Evolutionary conservation across 2,113 vertebrate species (phyloP).

Genomic region (Crotalus viridis): DNA sequence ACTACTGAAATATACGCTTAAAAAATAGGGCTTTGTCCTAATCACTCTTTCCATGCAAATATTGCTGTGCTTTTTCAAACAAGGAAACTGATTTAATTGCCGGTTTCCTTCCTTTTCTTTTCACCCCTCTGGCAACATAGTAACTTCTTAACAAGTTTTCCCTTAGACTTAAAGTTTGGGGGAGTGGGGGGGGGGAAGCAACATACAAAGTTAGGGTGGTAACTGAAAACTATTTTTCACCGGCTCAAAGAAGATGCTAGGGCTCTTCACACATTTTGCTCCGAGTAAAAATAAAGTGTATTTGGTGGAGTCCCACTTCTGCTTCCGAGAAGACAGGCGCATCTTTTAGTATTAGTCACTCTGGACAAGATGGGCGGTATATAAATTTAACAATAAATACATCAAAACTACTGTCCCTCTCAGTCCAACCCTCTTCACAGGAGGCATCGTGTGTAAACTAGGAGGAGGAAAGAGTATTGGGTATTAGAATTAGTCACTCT

Average conservation of each 20-base stretch:
- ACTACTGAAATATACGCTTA: not conserved
- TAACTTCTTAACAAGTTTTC: not conserved
- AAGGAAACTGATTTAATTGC: not conserved
- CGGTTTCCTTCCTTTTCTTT: constrained; percentile 26
- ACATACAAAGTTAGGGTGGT: not conserved
- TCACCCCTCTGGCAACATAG: not conserved
- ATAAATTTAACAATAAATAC: not conserved
- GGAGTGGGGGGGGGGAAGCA: not conserved
- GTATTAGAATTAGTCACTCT: not conserved
- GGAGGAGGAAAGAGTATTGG: not conserved
- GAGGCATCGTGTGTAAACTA: not conserved
- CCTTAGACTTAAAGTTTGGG: not conserved
- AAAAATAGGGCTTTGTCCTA: not conserved
- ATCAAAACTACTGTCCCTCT: not conserved
- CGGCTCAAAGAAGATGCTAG: not conserved
- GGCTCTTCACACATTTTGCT: not conserved
- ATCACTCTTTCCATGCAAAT: not conserved
- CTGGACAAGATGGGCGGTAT: not conserved
- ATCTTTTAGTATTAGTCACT: not conserved
- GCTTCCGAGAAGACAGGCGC: no score
- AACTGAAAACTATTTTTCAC: not conserved
- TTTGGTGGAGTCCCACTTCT: not conserved
- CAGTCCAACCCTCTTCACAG: not conserved
- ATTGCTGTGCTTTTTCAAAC: not conserved
- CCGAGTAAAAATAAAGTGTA: not conserved